Percentiles rank a stretch among this genome's conserved stretches.
These are phyloP conservation scores for Condylostylus longicornis DNA, from an alignment of 1,140 invertebrate species.

Conservation along the genomic window DNA sequence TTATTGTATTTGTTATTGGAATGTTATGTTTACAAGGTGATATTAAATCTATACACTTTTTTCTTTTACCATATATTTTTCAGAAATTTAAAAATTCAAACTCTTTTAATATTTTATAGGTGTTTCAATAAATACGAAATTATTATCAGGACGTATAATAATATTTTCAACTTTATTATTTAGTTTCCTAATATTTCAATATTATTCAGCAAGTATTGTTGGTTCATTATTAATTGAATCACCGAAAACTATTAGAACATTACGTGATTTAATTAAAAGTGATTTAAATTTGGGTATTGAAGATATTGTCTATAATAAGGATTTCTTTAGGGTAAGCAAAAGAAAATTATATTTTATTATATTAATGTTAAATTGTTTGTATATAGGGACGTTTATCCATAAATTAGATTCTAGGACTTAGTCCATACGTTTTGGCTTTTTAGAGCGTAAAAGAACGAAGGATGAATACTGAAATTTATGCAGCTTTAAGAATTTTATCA, in stretches of 20 bases:
- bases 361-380: not conserved
- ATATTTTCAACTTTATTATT: conserved; percentile 47
- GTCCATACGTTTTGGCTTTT: too few species aligned
- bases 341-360: not conserved
- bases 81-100: too few species aligned
- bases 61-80: too few species aligned
- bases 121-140: conserved; percentile 31
- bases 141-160: conserved; percentile 41
- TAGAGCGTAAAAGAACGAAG: not conserved
- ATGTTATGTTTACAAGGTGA: too few species aligned
- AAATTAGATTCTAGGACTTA: not conserved
- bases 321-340: conserved; percentile 41
- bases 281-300: conserved; percentile 43
- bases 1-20: too few species aligned
- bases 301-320: conserved; percentile 43
- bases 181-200: conserved; percentile 47
- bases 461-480: not conserved
- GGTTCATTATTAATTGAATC: conserved; percentile 50
- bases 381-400: too few species aligned
- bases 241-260: conserved; percentile 42
- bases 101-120: too few species aligned
- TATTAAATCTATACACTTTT: too few species aligned
- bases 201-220: conserved; percentile 58
- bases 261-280: conserved; percentile 44
- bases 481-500: not conserved